Evolutionary conservation across 2,888 invertebrate species (phyloP), one percentile per base, ranked within the genome.

Genomic region (Apotomis capreana): DNA sequence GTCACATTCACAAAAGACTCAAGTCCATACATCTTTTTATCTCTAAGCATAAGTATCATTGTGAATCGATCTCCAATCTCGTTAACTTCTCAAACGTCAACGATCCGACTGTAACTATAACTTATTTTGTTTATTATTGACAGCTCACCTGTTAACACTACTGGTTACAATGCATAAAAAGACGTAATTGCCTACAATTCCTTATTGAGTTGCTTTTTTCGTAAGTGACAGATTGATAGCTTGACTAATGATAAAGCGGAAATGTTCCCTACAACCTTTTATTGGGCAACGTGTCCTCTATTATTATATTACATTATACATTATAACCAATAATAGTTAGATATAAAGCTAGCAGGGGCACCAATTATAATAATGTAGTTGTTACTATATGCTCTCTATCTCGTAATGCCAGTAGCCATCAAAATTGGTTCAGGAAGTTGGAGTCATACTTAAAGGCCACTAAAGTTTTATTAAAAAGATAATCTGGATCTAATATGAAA

Each of bases 211-310:
- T 55, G 46, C n/a, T 40, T 44, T 40, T 57, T 65, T 65, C 36
- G 8, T 12, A 65, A 46, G 12, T 4, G 12, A 44, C 1, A 26
- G 9, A 52, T 68, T 74, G 65, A 62, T 61, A 78, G 74, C 67
- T 80, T 77, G 78, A 80, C 84, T 84, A 81, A 83, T 78, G 76
- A 74, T 81, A 46, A 64, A 80, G 83, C 85, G 80, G 82, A 83
- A 85, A 83, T 75, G 75, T 75, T 76, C 73, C 68, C 78, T 80
- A 77, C 73, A 74, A 74, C 71, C 72, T 76, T 69, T 80, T 76
- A 69, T 75, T 75, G 74, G 71, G 79, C 75, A 65, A 72, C 69
- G 74, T 68, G 68, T 40, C 63, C 54, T 58, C 69, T 13, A 60
- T 67, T 67, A 74, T 61, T 65, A 68, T 58, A 58, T 36, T 51